phyloP scores from a whole-genome alignment of 2,113 vertebrate species.

The Dromiciops gliroides region DNA sequence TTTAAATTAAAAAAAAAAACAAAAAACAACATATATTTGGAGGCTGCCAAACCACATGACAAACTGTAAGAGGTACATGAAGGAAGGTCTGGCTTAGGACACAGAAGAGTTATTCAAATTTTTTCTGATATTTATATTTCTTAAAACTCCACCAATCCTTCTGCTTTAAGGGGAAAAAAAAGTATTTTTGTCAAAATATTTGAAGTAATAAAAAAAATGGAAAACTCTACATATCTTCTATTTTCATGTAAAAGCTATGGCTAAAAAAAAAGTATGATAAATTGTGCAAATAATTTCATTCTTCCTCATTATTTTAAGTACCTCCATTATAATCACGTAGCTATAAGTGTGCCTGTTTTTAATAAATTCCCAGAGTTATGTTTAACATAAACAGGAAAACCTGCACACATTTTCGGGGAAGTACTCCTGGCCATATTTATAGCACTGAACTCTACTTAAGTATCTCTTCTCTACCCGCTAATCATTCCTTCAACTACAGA shows the following conservation, averaged over 20 bases:
- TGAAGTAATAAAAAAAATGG: slow-evolving; percentile 11
- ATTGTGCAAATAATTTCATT: slow-evolving; percentile 52
- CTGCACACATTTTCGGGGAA: slow-evolving; percentile 73
- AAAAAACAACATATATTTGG: slow-evolving; percentile 39
- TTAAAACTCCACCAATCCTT: slow-evolving; percentile 64
- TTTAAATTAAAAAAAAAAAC: slow-evolving; percentile 66
- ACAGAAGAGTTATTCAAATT: slow-evolving; percentile 77
- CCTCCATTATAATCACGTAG: slow-evolving; percentile 71
- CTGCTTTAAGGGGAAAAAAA: slow-evolving; percentile 67
- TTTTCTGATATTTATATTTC: slow-evolving; percentile 68
- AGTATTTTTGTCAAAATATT: slow-evolving; percentile 45
- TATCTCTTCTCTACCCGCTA: slow-evolving; percentile 52
- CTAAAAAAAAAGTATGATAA: slow-evolving; percentile 62
- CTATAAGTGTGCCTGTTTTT: slow-evolving; percentile 81
- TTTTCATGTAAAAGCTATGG: slow-evolving; percentile 51
- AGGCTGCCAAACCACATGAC: slow-evolving; percentile 78
- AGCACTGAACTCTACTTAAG: slow-evolving; percentile 56
- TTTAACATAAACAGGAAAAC: slow-evolving; percentile 88
- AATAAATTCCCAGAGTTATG: slow-evolving; percentile 61
- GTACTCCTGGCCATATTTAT: slow-evolving; percentile 57
- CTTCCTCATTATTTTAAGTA: slow-evolving; percentile 57
- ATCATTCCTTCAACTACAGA: slow-evolving; percentile 33
- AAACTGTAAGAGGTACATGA: slow-evolving; percentile 68
- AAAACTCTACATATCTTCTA: slow-evolving; percentile 34
- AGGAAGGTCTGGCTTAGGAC: slow-evolving; percentile 65